Percentiles rank a stretch among this genome's conserved stretches.
These are phyloP conservation scores for Epizoanthus ramosus DNA, from an alignment of 92 coral and sea anemone species.

Conservation along the genomic window DNA sequence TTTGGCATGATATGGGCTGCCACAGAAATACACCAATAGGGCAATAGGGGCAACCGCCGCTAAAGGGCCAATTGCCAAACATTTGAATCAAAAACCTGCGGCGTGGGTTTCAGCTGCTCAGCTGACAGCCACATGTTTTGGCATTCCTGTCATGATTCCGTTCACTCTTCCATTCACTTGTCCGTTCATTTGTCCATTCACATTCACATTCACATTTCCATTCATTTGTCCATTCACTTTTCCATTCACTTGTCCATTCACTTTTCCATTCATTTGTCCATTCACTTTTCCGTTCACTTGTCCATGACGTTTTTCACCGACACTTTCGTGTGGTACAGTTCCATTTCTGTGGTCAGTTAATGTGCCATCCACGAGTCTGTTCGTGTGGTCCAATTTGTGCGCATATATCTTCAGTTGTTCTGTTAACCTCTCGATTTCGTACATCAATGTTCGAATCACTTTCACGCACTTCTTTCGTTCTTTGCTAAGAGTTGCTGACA, in stretches of 20 bases:
- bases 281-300: slow-evolving; percentile 5
- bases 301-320: slow-evolving; percentile 7
- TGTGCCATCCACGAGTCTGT: slow-evolving; percentile 17
- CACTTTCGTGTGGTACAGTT: background rate
- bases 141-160: background rate
- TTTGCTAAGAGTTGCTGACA: slow-evolving; percentile 63
- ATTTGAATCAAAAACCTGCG: too few species aligned
- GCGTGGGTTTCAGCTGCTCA: background rate
- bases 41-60: too few species aligned
- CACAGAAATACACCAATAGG: too few species aligned
- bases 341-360: background rate
- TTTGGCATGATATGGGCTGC: too few species aligned
- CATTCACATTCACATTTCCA: background rate
- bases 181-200: slow-evolving; percentile 13
- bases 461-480: slow-evolving; percentile 82
- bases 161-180: background rate
- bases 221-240: slow-evolving; percentile 12
- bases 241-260: slow-evolving; percentile 1
- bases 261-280: background rate
- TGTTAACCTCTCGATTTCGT: slow-evolving; percentile 71
- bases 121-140: slow-evolving; percentile 34
- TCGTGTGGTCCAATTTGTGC: slow-evolving; percentile 19
- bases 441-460: slow-evolving; percentile 69
- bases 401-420: slow-evolving; percentile 52
- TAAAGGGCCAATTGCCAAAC: too few species aligned